phyloP scores from a whole-genome alignment of 1,140 invertebrate species.

The Diprion similis region DNA sequence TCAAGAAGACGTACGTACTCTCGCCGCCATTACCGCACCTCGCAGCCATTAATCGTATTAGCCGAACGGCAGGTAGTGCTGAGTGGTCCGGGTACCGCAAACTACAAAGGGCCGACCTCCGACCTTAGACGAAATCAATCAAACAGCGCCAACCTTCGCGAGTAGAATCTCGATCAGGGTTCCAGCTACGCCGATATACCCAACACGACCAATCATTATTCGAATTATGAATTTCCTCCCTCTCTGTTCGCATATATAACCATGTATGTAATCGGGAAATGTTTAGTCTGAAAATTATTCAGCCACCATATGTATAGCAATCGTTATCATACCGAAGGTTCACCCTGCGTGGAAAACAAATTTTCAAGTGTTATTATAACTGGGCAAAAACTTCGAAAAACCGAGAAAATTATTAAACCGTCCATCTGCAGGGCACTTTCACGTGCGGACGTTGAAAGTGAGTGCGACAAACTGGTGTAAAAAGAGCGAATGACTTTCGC shows the following conservation, averaged over 20 bases:
- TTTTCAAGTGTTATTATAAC: too few species aligned
- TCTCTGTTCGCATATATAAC: constrained; percentile 21
- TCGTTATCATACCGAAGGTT: neutral
- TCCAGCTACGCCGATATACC: constrained; percentile 13
- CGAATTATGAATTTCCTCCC: neutral
- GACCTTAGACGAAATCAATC: constrained; percentile 16
- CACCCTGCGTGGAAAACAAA: too few species aligned
- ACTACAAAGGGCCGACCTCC: neutral
- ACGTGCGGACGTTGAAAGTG: too few species aligned
- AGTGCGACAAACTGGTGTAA: neutral
- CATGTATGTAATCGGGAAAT: neutral
- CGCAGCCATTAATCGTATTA: constrained; percentile 54
- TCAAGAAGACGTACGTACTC: neutral
- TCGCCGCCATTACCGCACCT: constrained; percentile 39
- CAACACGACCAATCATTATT: constrained; percentile 1
- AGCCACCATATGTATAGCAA: neutral
- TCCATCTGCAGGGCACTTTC: too few species aligned
- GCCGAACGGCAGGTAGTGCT: constrained; percentile 30
- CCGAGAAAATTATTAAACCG: too few species aligned
- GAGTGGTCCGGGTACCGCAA: constrained; percentile 8
- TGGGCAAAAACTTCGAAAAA: too few species aligned
- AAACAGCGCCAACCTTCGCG: constrained; percentile 5
- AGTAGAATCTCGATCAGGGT: constrained; percentile 11
- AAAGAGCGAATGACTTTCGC: neutral
- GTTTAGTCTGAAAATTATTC: too few species aligned